A percentile compares a stretch with the other conserved stretches of the same genome.
Conservation (phyloP, 2,888 invertebrate species). For the Scotopteryx bipunctaria region DNA sequence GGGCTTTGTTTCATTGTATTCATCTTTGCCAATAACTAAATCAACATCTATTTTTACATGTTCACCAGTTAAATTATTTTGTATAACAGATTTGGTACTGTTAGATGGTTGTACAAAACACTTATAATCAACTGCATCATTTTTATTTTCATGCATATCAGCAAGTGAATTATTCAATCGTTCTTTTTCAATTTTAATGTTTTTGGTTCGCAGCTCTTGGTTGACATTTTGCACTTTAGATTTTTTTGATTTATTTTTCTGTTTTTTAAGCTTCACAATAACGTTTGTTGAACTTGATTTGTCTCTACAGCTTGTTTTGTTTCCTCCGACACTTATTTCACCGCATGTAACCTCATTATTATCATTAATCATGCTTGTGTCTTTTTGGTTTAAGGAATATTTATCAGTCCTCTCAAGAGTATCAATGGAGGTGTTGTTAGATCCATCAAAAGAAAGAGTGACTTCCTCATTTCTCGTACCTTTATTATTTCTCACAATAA, state of each 20-base stretch:
- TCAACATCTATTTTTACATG: neutral
- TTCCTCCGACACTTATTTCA: neutral
- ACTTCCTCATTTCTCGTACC: neutral
- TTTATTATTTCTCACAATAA: slow-evolving; percentile 17
- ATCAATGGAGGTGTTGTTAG: neutral
- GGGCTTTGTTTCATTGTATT: neutral
- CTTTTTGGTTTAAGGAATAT: neutral
- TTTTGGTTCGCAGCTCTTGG: neutral
- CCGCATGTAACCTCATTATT: neutral
- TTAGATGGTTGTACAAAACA: neutral
- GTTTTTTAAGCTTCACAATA: slow-evolving; percentile 18
- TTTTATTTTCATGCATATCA: neutral
- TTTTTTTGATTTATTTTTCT: slow-evolving; percentile 7
- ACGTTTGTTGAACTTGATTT: slow-evolving; percentile 7
- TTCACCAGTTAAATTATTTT: neutral
- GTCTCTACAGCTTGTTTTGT: neutral
- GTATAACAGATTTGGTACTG: slow-evolving; percentile 3
- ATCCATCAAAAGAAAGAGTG: neutral
- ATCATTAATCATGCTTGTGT: neutral
- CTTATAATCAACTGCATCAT: neutral
- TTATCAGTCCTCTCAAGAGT: neutral
- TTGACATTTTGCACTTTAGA: neutral
- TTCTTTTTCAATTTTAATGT: neutral
- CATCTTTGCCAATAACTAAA: neutral
- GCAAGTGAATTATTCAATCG: neutral